Evolutionary conservation across 2,113 vertebrate species (phyloP).

Genomic region (Tachysurus vachellii): DNA sequence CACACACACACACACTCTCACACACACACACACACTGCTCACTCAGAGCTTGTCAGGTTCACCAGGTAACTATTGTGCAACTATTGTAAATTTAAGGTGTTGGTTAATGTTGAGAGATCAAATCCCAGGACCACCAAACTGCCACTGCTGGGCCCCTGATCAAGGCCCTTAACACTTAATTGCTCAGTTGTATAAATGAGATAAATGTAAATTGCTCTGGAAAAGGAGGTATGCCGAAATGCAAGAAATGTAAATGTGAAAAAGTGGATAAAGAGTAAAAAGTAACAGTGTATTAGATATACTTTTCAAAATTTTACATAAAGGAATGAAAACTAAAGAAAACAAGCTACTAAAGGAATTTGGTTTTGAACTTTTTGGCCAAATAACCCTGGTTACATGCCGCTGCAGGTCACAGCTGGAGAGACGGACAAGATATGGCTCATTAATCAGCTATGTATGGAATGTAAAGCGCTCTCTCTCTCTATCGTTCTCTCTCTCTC

Average conservation of each 20-base stretch:
- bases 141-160: no score
- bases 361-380: not conserved
- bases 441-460: not conserved
- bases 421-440: not conserved
- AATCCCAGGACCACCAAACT: no score
- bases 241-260: not conserved
- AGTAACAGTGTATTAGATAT: no score
- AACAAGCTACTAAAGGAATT: not conserved
- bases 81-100: no score
- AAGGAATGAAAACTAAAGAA: not conserved
- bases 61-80: no score
- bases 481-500: not conserved
- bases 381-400: not conserved
- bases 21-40: slow-evolving; percentile 37
- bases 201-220: no score
- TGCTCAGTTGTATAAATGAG: no score
- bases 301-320: not conserved
- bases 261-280: not conserved
- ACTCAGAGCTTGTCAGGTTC: not conserved
- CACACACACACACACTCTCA: slow-evolving; percentile 40
- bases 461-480: not conserved
- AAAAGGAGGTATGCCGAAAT: no score
- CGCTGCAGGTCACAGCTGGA: not conserved
- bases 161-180: no score
- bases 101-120: no score